Percentiles rank a stretch among this genome's conserved stretches.
These are phyloP conservation scores for Dicyrtoma fusca DNA, from an alignment of 2,888 invertebrate species.

Conservation along the genomic window DNA sequence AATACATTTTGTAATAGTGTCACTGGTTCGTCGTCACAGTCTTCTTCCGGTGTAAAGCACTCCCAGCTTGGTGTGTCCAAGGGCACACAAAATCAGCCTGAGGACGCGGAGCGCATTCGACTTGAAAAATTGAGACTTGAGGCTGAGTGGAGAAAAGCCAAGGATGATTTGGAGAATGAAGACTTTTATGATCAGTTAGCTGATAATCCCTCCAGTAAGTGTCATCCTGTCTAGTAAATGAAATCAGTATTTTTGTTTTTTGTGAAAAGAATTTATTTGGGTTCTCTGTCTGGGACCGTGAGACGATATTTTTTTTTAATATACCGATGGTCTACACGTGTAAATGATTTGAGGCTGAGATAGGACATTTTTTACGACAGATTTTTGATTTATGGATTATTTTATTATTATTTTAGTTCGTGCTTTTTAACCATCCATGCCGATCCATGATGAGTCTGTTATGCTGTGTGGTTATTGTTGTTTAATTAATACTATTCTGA, in stretches of 20 bases:
- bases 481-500: too few relatives aligned
- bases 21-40: slow-evolving; percentile 19
- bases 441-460: too few relatives aligned
- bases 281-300: too few relatives aligned
- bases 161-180: slow-evolving; percentile 64
- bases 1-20: not conserved
- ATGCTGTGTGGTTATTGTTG: too few relatives aligned
- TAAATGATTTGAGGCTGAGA: too few relatives aligned
- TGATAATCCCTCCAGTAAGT: slow-evolving; percentile 60
- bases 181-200: slow-evolving; percentile 63
- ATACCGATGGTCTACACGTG: too few relatives aligned
- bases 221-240: too few relatives aligned
- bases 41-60: slow-evolving; percentile 33
- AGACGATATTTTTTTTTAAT: too few relatives aligned
- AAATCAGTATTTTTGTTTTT: not conserved
- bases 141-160: slow-evolving; percentile 63
- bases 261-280: not conserved
- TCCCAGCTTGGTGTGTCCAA: slow-evolving; percentile 33
- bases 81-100: slow-evolving; percentile 58
- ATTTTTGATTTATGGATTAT: too few relatives aligned
- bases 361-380: too few relatives aligned
- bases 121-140: slow-evolving; percentile 62
- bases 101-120: slow-evolving; percentile 59
- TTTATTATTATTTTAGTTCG: too few relatives aligned
- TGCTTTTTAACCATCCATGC: too few relatives aligned